Conservation (phyloP, 2,797 vertebrate species). For the Uromys caudimaculatus region DNA sequence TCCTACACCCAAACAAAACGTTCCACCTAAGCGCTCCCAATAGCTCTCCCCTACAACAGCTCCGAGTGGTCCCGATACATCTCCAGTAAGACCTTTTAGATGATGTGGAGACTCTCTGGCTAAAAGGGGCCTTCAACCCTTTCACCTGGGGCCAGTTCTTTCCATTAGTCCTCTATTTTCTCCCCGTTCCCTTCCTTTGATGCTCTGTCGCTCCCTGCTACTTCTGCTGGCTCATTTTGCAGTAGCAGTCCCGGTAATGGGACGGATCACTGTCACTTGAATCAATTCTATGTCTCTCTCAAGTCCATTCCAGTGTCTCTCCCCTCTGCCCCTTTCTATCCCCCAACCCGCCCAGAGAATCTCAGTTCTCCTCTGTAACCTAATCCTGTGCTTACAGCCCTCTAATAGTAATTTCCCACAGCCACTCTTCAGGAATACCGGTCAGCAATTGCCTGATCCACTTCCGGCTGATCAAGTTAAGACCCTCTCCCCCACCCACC, state of each 20-base stretch:
- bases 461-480: background rate
- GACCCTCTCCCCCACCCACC: no score
- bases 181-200: background rate
- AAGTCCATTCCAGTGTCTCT: background rate
- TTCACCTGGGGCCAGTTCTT: background rate
- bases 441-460: background rate
- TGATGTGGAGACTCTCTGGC: background rate
- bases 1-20: background rate
- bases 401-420: background rate
- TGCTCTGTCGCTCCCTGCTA: background rate
- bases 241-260: background rate
- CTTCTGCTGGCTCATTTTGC: background rate
- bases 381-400: background rate
- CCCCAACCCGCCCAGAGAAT: background rate
- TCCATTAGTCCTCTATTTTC: background rate
- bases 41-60: background rate
- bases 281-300: background rate
- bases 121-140: background rate
- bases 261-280: background rate
- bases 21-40: no score
- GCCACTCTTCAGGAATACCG: background rate
- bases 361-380: background rate
- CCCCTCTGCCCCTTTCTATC: no score
- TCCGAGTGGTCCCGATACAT: background rate
- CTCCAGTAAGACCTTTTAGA: background rate